phyloP scores from a whole-genome alignment of 2,797 vertebrate species.

The Pelochelys cantorii region DNA sequence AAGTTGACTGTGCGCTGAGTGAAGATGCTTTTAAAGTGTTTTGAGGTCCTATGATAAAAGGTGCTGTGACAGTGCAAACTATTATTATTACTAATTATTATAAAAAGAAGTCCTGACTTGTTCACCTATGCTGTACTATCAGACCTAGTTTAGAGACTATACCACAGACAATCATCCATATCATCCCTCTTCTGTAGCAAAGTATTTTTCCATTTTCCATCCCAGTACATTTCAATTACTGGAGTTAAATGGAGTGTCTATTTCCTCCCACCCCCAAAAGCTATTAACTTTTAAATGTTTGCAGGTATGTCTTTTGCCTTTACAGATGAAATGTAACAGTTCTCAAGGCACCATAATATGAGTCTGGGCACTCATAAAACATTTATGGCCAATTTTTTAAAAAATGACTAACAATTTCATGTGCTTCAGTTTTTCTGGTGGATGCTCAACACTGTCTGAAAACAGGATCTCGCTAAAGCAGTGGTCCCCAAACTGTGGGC shows the following conservation, averaged over 20 bases:
- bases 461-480: neutral
- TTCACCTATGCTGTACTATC: fast-evolving
- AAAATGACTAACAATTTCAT: neutral
- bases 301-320: neutral
- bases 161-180: neutral
- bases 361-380: neutral
- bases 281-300: neutral
- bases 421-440: neutral
- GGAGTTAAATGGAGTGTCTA: neutral
- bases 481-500: too few species aligned
- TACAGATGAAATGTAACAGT: neutral
- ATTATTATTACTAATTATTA: neutral
- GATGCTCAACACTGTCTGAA: neutral
- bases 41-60: neutral
- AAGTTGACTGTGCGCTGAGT: too few species aligned
- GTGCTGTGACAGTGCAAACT: fast-evolving
- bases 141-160: fast-evolving
- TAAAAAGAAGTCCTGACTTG: neutral
- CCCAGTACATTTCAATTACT: neutral
- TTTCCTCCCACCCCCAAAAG: neutral
- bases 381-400: neutral
- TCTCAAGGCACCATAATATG: neutral
- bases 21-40: neutral
- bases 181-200: fast-evolving
- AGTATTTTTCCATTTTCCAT: fast-evolving